Base-by-base conservation (phyloP, 2,797 vertebrate genomes). In the Pangasius larnaudii region DNA sequence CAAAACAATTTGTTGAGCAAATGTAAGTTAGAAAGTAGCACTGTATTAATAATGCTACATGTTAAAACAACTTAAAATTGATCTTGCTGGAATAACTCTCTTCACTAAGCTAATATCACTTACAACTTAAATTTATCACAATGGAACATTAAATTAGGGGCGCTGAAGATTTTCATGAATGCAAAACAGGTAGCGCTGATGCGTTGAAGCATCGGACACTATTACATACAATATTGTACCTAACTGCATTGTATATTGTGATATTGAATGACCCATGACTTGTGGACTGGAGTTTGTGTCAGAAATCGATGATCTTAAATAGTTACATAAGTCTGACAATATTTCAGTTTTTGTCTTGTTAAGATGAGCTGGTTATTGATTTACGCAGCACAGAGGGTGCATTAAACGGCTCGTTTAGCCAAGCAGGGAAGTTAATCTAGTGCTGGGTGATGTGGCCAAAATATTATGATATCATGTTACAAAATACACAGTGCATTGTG, bases 321-420 rank as follows among this genome's bases (percentile, higher is more conserved):
- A 53, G 75, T n/a, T 16, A 53, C 53, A 5, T 0, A 39, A 75
- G 16, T 53, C 39, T 65, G 56, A 33, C 51, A 18, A 9, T 65
- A 30, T 53, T 56, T 71, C 74, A 19, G 9, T 69, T 58, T 51
- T 5, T 2, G 51, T 69, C 82, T 71, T 30, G 61, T 85, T 80
- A 85, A 85, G 79, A 85, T 46, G 63, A 58, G 30, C 39, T n/a
- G 78, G 49, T 85, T 88, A 88, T 85, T 81, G 87, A 85, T 85
- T 71, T 11, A 13, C 7, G 42, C 69, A 0, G 11, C 36, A 1
- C 24, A 9, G 67, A 72, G 83, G 16, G 33, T 67, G 46, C n/a
- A 39, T 58, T 74, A 74, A 71, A 65, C 65, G 65, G 19, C 63
- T 71, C 30, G n/a, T 71, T 71, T 71, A 24, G n/a, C 30, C 2